Evolutionary conservation across 2,797 vertebrate species (phyloP).

Genomic region (Podargus strigoides): DNA sequence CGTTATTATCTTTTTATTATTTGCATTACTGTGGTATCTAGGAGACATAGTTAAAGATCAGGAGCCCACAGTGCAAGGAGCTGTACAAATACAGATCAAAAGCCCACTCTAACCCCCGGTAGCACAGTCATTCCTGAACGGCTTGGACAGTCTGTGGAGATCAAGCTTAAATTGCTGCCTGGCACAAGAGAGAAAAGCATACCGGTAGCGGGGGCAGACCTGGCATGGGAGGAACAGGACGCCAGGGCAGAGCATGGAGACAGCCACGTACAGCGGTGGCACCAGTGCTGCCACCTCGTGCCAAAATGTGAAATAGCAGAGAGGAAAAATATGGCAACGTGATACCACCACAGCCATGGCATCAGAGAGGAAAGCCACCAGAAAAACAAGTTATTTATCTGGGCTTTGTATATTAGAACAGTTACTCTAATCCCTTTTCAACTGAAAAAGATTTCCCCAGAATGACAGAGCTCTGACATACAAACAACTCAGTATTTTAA

Average conservation of each 20-base stretch:
- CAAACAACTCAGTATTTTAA: neutral
- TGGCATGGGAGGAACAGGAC: neutral
- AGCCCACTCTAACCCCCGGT: neutral
- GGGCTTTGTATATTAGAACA: neutral
- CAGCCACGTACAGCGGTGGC: neutral
- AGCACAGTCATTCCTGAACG: neutral
- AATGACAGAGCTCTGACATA: neutral
- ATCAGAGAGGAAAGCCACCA: neutral
- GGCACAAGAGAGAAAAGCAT: neutral
- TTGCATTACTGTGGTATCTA: neutral
- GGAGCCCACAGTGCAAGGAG: neutral
- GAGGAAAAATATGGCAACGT: neutral
- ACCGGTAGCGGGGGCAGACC: neutral
- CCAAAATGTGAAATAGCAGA: neutral
- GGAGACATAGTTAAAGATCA: slow-evolving; percentile 1
- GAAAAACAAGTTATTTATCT: neutral
- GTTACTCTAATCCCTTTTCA: neutral
- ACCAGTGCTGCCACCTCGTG: slow-evolving; percentile 54
- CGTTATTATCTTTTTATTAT: neutral
- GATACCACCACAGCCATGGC: neutral
- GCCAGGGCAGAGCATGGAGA: neutral
- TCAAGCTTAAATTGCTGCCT: neutral
- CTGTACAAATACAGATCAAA: neutral
- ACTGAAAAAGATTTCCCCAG: neutral
- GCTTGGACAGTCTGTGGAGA: neutral